These are phyloP conservation scores for Microcebus murinus DNA, from an alignment of 2,113 vertebrate genomes.

Conservation along the genomic window DNA sequence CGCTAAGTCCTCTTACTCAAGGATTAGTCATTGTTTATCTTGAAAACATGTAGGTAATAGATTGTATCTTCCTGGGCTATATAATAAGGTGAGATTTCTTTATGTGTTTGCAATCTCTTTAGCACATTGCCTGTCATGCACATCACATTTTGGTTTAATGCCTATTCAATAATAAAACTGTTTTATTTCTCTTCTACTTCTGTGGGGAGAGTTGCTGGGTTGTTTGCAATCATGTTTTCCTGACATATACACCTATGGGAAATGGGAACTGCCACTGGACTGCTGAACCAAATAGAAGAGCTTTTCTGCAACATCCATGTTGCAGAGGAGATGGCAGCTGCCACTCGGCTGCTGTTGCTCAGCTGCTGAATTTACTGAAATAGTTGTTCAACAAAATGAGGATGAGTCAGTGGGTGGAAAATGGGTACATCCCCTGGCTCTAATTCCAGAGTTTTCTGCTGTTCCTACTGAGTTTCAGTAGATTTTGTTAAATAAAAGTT, in stretches of 20 bases:
- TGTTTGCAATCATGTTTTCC: not conserved
- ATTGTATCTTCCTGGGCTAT: not conserved
- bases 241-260: not conserved
- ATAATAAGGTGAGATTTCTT: not conserved
- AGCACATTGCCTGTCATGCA: not conserved
- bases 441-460: not conserved
- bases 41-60: not conserved
- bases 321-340: not conserved
- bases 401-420: too few relatives aligned
- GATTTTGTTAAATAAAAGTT: not conserved
- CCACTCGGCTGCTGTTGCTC: not conserved
- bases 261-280: not conserved
- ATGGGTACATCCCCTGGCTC: not conserved
- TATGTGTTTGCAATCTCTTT: not conserved
- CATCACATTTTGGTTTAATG: not conserved
- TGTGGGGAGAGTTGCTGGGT: not conserved
- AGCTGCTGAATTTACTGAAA: not conserved
- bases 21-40: not conserved
- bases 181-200: not conserved
- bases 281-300: not conserved
- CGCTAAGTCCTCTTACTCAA: not conserved
- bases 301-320: not conserved
- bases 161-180: not conserved
- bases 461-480: not conserved
- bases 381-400: not conserved